Evolutionary conservation across 1,140 invertebrate species (phyloP), one percentile per base, ranked within the genome.

Genomic region (Drosophila quadrilineata): DNA sequence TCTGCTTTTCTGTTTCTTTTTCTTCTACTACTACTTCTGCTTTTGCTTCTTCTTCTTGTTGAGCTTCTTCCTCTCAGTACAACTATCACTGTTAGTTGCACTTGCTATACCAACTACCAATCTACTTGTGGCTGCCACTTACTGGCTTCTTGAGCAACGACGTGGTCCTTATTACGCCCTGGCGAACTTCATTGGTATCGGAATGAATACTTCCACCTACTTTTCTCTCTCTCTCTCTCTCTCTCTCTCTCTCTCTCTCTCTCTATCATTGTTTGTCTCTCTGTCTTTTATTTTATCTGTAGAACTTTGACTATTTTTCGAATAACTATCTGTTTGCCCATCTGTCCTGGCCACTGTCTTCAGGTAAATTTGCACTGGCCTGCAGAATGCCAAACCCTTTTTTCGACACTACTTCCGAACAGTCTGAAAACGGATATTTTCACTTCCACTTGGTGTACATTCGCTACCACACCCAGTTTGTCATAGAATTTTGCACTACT

Each of bases 361-460:
- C 76, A 82, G 76, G 76, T 80, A 82, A 80, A 82, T 80, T 82
- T 80, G 50, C 72, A 49, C 60, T 67, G 43, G 53, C 60, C 71
- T 62, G 58, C 64, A 74, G 75, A 59, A 69, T 53, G 62, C 26
- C 36, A 71, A 68, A 62, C 62, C 41, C 69, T 69, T 35, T 54
- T n/a, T n/a, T n/a, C n/a, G n/a, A n/a, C n/a, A n/a, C n/a, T n/a
- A n/a, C n/a, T n/a, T n/a, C n/a, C n/a, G n/a, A n/a, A n/a, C n/a
- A n/a, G n/a, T n/a, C n/a, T n/a, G n/a, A n/a, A n/a, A n/a, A n/a
- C n/a, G n/a, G n/a, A n/a, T n/a, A n/a, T n/a, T n/a, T n/a, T n/a
- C n/a, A n/a, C n/a, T n/a, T n/a, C n/a, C n/a, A n/a, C n/a, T n/a
- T n/a, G n/a, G n/a, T n/a, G n/a, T n/a, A n/a, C n/a, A n/a, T n/a